Evolutionary conservation across 2,113 vertebrate species (phyloP), one percentile per base, ranked within the genome.

Genomic region (Oreocharis arfaki): DNA sequence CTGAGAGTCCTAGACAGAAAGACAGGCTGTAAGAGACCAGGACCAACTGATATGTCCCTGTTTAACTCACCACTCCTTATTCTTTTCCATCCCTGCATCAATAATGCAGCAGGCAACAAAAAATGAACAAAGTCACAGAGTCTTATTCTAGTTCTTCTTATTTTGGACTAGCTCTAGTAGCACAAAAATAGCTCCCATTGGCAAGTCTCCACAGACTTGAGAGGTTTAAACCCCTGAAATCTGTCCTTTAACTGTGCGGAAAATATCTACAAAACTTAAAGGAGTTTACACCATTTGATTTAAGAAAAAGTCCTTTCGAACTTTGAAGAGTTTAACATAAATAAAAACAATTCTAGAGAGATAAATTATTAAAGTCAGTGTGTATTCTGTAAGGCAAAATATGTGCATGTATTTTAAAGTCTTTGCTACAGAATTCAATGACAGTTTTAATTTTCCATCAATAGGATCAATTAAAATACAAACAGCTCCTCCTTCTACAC

Each of bases 91-190:
- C 12, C 18, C 42, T 67, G 32, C 85, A 96, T 96, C 55, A 94
- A 93, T 95, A 96, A 91, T 96, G 79, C 89, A 95, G 65, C 26
- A 91, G 55, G 16, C 26, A 96, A 84, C 56, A 57, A 85, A 84
- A 84, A 93, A 92, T 63, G 26, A 86, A 52, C 1, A 2, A 84
- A 94, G 39, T 63, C 55, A n/a, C 26, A 52, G 17, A 50, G 30
- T 32, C 33, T 81, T 81, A 67, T 93, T 93, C 64, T 67, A 87
- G 60, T 81, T 42, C 33, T 87, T 55, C 82, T 87, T 93, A 80
- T 85, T 92, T 91, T 91, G 76, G 57, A 85, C 35, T 24, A n/a
- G 11, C 18, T 81, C 37, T 76, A 93, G 42, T 26, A 56, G 41
- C 12, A 75, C 37, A 87, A 92, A 96, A 87, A 92, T 87, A 96